These are phyloP conservation scores for Phymastichus coffea DNA, from an alignment of 1,140 invertebrate genomes.

Conservation along the genomic window DNA sequence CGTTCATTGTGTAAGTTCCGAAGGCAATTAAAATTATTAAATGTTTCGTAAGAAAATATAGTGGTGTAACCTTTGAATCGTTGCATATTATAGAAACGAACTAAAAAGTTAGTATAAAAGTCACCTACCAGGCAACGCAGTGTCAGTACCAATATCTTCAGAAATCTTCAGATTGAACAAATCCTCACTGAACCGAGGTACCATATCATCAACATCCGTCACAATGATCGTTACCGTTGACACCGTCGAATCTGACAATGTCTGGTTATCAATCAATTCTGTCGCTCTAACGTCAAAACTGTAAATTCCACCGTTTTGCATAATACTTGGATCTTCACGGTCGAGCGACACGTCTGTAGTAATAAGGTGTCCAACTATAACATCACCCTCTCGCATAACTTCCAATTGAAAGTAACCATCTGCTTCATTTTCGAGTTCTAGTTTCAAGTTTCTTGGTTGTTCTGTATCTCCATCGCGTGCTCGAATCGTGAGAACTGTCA, in stretches of 20 bases:
- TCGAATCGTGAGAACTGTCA: slow-evolving; percentile 66
- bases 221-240: slow-evolving; percentile 77
- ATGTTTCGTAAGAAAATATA: too few relatives aligned
- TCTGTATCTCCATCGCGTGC: slow-evolving; percentile 78
- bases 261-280: slow-evolving; percentile 71
- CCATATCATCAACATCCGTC: slow-evolving; percentile 81
- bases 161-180: slow-evolving; percentile 71
- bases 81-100: too few relatives aligned
- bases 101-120: slow-evolving; percentile 37
- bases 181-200: slow-evolving; percentile 72
- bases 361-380: slow-evolving; percentile 57
- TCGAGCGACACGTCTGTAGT: slow-evolving; percentile 69
- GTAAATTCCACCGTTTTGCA: slow-evolving; percentile 78
- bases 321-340: slow-evolving; percentile 69
- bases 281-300: slow-evolving; percentile 72
- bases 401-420: slow-evolving; percentile 69
- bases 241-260: slow-evolving; percentile 66
- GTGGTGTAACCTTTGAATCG: neutral
- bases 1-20: too few relatives aligned
- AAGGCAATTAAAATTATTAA: too few relatives aligned
- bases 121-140: slow-evolving; percentile 60
- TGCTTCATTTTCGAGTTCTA: slow-evolving; percentile 69
- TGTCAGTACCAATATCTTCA: slow-evolving; percentile 73
- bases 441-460: slow-evolving; percentile 64
- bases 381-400: slow-evolving; percentile 56